A percentile compares a stretch with the other conserved stretches of the same genome.
These are phyloP conservation scores for Sinelater perroti DNA, from an alignment of 2,888 invertebrate genomes.

Conservation along the genomic window DNA sequence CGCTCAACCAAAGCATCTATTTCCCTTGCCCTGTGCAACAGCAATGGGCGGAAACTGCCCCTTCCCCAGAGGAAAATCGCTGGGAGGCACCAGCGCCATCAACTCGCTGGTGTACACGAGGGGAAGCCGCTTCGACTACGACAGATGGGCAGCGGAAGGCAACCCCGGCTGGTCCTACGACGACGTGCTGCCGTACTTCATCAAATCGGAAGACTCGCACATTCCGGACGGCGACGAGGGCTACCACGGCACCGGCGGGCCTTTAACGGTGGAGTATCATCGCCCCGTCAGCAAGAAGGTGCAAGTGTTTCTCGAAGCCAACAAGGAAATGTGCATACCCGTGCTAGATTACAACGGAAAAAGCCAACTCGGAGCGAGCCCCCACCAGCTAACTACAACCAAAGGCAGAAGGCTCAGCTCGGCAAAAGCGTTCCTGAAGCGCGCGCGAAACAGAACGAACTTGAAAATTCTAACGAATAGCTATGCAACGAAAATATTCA, in stretches of 20 bases:
- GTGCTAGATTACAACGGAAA: conserved; percentile 71
- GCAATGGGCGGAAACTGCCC: conserved; percentile 60
- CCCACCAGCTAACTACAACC: conserved; percentile 68
- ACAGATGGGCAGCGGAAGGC: conserved; percentile 77
- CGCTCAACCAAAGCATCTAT: too few species aligned
- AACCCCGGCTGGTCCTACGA: conserved; percentile 71
- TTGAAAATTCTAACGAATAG: conserved; percentile 66
- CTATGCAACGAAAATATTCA: conserved; percentile 65
- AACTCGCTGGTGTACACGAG: conserved; percentile 88
- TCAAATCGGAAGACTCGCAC: conserved; percentile 15
- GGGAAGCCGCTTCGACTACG: conserved; percentile 82
- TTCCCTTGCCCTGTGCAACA: too few species aligned
- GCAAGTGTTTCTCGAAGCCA: conserved; percentile 65
- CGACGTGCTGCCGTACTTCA: conserved; percentile 65
- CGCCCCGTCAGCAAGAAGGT: conserved; percentile 8
- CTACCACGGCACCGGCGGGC: conserved; percentile 16
- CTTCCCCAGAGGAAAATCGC: conserved; percentile 67
- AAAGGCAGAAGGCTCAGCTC: conserved; percentile 68
- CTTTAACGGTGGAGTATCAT: conserved; percentile 20
- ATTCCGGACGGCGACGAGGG: conserved; percentile 4
- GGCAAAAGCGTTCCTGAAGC: conserved; percentile 68
- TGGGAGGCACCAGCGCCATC: conserved; percentile 83
- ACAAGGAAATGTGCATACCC: conserved; percentile 65
- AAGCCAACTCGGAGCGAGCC: conserved; percentile 68
- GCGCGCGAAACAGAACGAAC: conserved; percentile 63